Percentiles rank a stretch among this genome's conserved stretches.
Conservation (phyloP, 2,888 invertebrate species). For the Gisinianus flammeolus region DNA sequence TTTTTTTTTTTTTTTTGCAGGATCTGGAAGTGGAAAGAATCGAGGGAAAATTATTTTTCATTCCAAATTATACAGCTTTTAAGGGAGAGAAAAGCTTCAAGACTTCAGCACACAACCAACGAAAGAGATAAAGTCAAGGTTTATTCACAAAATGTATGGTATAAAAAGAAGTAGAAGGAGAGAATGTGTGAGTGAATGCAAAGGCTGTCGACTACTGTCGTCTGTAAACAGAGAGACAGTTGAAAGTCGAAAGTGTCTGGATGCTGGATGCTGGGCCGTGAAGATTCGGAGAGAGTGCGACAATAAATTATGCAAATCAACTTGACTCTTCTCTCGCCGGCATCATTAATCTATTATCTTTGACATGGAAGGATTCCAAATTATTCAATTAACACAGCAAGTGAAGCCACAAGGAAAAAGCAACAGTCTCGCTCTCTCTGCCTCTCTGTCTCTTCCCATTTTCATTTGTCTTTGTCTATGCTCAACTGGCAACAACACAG, state of each 20-base stretch:
- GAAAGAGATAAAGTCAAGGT: neutral
- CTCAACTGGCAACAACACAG: too few species aligned
- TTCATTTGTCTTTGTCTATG: neutral
- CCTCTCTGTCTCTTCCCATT: neutral
- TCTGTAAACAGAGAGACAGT: neutral
- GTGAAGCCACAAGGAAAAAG: neutral
- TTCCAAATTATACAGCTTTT: too few species aligned
- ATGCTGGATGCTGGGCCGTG: neutral
- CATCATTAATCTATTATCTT: constrained; percentile 56
- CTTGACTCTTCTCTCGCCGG: neutral
- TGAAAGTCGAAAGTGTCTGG: too few species aligned
- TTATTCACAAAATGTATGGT: neutral
- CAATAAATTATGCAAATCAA: constrained; percentile 36
- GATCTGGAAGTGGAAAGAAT: neutral
- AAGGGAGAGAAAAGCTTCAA: neutral
- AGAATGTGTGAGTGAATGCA: neutral
- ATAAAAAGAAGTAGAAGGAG: neutral
- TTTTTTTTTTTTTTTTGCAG: neutral
- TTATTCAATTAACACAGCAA: constrained; percentile 53
- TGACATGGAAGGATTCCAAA: constrained; percentile 53
- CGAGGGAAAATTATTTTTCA: too few species aligned
- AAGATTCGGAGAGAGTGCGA: neutral
- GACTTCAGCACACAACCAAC: too few species aligned
- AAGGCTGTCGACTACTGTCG: neutral
- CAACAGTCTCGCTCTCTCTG: neutral